These are phyloP conservation scores for Sphyrna mokarran DNA, from an alignment of 2,113 vertebrate genomes.

Conservation along the genomic window DNA sequence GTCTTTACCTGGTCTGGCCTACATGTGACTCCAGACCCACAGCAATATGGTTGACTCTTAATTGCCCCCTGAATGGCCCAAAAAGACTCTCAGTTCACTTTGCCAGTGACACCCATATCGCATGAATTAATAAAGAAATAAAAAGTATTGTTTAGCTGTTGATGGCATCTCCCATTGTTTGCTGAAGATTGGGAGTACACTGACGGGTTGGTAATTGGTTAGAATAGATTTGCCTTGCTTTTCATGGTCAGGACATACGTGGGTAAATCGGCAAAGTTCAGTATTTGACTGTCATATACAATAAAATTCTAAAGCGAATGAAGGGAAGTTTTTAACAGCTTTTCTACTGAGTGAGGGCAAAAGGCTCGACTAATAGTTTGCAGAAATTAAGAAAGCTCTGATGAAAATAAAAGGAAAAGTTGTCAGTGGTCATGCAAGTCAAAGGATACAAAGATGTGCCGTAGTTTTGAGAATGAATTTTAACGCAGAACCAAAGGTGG, in stretches of 20 bases:
- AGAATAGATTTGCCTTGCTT: neutral
- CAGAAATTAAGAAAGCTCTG: neutral
- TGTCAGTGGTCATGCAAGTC: neutral
- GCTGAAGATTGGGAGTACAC: neutral
- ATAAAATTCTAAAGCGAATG: neutral
- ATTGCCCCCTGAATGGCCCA: no score
- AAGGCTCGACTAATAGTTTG: neutral
- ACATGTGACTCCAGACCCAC: no score
- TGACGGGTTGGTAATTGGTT: neutral
- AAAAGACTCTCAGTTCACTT: no score
- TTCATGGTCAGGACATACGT: neutral
- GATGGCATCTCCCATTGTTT: neutral
- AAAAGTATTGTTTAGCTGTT: no score
- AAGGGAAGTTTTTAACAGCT: neutral
- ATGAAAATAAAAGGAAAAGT: neutral
- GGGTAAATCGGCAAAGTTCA: neutral
- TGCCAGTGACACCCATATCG: no score
- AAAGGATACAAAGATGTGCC: neutral
- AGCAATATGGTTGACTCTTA: no score
- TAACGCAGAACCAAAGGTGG: neutral
- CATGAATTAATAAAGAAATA: no score
- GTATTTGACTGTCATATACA: neutral
- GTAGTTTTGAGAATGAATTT: neutral
- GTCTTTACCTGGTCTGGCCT: no score
- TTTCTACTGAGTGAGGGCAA: neutral